Conservation (phyloP, 2,797 vertebrate species). For the Fundulus diaphanus region DNA sequence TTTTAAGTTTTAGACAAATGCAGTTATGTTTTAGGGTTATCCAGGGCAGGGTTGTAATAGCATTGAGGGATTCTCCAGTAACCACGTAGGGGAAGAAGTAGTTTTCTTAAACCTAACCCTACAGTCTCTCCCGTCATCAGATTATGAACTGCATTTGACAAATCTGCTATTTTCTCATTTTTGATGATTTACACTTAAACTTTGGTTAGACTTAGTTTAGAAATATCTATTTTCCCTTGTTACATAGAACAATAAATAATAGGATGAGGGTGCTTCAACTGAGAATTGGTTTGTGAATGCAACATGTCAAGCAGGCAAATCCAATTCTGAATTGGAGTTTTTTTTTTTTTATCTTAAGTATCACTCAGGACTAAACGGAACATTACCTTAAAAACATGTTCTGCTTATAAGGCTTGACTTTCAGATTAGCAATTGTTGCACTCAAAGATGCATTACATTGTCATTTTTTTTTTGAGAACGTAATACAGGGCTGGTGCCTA, state of each 20-base stretch:
- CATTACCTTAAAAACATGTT: no score
- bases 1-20: background rate
- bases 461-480: background rate
- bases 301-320: constrained; percentile 11
- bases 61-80: background rate
- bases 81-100: background rate
- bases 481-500: no score
- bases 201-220: background rate
- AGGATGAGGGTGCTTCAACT: background rate
- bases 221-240: background rate
- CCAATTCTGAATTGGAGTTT: background rate
- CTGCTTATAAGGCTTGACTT: no score
- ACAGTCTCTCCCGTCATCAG: background rate
- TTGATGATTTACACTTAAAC: background rate
- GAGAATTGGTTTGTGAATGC: background rate
- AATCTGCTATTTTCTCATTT: background rate
- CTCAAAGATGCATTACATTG: background rate
- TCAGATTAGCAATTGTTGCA: no score
- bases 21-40: background rate
- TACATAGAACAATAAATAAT: background rate
- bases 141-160: background rate
- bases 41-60: background rate
- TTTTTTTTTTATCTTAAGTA: no score
- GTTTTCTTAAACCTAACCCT: background rate
- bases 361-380: no score